Percentiles rank a stretch among this genome's conserved stretches.
Evolutionary conservation across 2,797 vertebrate genomes (phyloP).

Genomic region (Mormyrops attenuatus): DNA sequence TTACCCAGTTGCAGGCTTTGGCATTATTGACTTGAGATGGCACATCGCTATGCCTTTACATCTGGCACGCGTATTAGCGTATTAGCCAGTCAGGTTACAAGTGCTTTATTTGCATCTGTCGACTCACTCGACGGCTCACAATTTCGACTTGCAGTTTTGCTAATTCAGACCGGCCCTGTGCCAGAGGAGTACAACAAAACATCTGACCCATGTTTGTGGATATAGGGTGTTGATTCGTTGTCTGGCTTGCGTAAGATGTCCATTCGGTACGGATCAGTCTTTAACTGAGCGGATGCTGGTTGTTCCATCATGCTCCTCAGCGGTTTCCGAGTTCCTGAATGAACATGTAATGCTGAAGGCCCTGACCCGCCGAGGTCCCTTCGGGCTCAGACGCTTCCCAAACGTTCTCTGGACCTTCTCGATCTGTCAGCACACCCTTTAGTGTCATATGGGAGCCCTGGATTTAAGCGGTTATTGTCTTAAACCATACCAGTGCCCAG

Average conservation of each 20-base stretch:
- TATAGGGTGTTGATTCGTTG: neutral
- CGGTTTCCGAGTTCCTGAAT: constrained; percentile 14
- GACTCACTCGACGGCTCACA: neutral
- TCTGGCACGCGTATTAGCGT: neutral
- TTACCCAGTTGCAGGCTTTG: neutral
- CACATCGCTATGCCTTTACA: neutral
- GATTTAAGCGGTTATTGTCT: constrained; percentile 20
- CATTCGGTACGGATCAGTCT: neutral
- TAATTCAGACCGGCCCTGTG: neutral
- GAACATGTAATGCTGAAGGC: constrained; percentile 7
- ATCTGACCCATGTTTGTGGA: neutral
- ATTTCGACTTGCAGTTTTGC: neutral
- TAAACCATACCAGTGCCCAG: constrained; percentile 17
- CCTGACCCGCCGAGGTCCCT: neutral
- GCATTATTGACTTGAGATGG: neutral
- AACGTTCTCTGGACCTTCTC: constrained; percentile 24
- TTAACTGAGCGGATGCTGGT: neutral
- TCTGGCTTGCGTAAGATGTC: neutral
- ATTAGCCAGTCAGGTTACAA: neutral
- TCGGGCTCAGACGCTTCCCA: constrained; percentile 8
- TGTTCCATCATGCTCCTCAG: neutral
- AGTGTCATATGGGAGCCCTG: constrained; percentile 4
- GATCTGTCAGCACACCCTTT: constrained; percentile 22
- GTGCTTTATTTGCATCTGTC: neutral
- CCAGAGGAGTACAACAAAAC: neutral